These are phyloP conservation scores for Penaeus japonicus DNA, from an alignment of 1,140 invertebrate genomes.

Conservation along the genomic window DNA sequence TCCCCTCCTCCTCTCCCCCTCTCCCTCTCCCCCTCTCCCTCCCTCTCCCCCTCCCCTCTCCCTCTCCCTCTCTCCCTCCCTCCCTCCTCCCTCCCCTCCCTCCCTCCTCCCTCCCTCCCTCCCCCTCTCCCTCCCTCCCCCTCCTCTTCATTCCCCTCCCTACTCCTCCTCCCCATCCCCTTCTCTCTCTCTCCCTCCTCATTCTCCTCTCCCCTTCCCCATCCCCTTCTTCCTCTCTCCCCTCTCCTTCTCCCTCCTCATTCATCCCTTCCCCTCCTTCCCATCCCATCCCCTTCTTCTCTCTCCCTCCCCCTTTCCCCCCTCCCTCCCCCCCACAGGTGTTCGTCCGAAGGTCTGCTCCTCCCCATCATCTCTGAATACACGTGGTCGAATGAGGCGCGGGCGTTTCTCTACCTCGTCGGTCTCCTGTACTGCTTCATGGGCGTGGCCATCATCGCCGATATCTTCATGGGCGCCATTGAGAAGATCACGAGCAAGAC, in stretches of 20 bases:
- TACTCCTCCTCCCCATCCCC: neutral
- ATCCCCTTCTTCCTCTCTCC: neutral
- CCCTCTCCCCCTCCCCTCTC: neutral
- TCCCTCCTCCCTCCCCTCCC: neutral
- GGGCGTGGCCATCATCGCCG: constrained; percentile 72
- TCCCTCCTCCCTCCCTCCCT: neutral
- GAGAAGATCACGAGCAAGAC: constrained; percentile 75
- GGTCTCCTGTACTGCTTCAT: constrained; percentile 70
- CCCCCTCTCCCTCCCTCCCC: neutral
- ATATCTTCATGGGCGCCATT: constrained; percentile 71
- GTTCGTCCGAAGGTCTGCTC: constrained; percentile 65
- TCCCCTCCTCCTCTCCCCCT: neutral
- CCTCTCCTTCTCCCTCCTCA: neutral
- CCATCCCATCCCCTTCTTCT: neutral
- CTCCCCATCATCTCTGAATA: constrained; percentile 70
- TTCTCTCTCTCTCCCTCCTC: neutral
- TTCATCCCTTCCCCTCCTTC: neutral
- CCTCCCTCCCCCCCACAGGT: neutral
- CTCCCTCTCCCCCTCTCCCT: neutral
- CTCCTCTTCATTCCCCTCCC: neutral
- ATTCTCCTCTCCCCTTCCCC: neutral
- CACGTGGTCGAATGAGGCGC: constrained; percentile 65
- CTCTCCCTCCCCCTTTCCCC: neutral
- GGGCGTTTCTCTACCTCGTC: constrained; percentile 68
- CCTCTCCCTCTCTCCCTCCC: neutral